Percentiles rank a stretch among this genome's conserved stretches.
Evolutionary conservation across 1,140 invertebrate species (phyloP).

Genomic region (Manduca sexta): DNA sequence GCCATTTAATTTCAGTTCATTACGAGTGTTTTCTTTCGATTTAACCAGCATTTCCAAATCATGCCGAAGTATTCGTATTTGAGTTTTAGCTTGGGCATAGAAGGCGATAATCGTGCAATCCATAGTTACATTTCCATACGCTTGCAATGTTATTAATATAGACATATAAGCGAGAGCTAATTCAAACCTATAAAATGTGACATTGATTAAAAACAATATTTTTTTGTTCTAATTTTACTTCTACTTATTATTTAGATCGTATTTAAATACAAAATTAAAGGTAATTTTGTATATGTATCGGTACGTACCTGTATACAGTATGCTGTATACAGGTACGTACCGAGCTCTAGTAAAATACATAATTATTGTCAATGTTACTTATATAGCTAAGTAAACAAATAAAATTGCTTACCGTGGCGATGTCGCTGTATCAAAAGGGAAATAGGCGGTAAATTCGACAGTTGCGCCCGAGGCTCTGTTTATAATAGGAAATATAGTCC

Average conservation of each 20-base stretch:
- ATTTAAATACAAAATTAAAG: not conserved
- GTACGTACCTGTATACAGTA: not conserved
- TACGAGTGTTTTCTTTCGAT: not conserved
- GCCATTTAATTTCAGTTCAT: not conserved
- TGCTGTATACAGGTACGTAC: not conserved
- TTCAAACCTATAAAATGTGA: constrained; percentile 41
- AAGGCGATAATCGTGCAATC: constrained; percentile 50
- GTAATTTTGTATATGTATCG: not conserved
- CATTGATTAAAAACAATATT: not conserved
- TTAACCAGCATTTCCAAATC: constrained; percentile 38
- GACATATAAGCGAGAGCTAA: constrained; percentile 31
- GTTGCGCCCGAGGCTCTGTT: constrained; percentile 31
- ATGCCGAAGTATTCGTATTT: constrained; percentile 40
- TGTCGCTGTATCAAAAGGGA: constrained; percentile 39
- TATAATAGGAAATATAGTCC: constrained; percentile 35
- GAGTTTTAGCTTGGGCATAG: constrained; percentile 39
- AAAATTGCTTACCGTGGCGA: constrained; percentile 30
- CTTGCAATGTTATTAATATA: constrained; percentile 37
- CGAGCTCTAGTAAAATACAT: too few species aligned
- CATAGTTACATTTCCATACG: constrained; percentile 47
- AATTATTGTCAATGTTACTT: not conserved
- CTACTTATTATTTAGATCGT: not conserved
- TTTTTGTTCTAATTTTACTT: not conserved
- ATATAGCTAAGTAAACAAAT: not conserved
- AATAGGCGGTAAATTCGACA: constrained; percentile 40